Percentiles rank a stretch among this genome's conserved stretches.
These are phyloP conservation scores for Odocoileus virginianus DNA, from an alignment of 2,113 vertebrate genomes.

Conservation along the genomic window DNA sequence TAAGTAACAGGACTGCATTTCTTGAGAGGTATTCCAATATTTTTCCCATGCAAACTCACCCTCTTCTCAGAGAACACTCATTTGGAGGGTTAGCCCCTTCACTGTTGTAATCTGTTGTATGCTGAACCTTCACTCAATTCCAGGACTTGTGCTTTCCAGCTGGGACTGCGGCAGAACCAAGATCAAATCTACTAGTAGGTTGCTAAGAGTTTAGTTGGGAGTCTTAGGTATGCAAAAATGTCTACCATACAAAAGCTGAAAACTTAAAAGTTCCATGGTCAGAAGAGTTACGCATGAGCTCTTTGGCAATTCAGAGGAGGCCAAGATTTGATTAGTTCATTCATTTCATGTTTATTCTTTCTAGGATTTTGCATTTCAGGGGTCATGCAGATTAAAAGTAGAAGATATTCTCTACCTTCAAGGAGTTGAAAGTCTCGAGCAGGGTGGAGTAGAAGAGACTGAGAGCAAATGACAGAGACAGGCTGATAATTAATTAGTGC, in stretches of 20 bases:
- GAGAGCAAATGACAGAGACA: neutral
- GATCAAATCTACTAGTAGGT: neutral
- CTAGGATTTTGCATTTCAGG: neutral
- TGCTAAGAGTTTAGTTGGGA: neutral
- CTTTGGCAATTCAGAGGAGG: neutral
- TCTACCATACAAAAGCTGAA: neutral
- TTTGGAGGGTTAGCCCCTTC: neutral
- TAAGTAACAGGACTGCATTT: slow-evolving; percentile 1
- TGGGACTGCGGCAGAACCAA: neutral
- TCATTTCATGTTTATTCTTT: neutral
- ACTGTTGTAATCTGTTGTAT: neutral
- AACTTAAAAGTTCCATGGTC: neutral
- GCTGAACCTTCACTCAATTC: neutral
- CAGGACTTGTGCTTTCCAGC: neutral
- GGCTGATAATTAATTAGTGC: neutral
- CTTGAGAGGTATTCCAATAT: neutral
- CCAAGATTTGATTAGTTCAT: neutral
- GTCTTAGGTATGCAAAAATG: neutral
- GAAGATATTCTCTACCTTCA: neutral
- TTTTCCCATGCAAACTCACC: neutral
- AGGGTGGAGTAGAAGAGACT: neutral
- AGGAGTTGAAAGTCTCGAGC: neutral
- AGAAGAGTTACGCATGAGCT: neutral
- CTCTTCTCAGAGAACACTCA: neutral
- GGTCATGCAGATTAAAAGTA: neutral